A percentile compares a stretch with the other conserved stretches of the same genome.
Conservation (phyloP, 2,113 vertebrate species). For the Oplegnathus fasciatus region DNA sequence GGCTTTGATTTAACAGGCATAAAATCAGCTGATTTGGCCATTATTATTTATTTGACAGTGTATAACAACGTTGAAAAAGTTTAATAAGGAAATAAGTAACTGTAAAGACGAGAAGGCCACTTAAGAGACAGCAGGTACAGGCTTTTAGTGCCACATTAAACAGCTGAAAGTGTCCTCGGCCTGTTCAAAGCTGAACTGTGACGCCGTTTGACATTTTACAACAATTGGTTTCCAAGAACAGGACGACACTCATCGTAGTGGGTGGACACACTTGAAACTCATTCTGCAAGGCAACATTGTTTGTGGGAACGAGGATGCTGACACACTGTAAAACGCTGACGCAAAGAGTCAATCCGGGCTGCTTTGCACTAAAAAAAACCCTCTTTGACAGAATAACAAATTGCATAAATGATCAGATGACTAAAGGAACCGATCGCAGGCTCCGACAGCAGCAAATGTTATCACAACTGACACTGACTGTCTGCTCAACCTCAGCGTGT, state of each 20-base stretch:
- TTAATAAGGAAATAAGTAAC: neutral
- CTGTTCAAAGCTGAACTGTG: neutral
- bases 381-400: constrained; percentile 45
- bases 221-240: constrained; percentile 20
- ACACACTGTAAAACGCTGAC: constrained; percentile 42
- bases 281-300: constrained; percentile 46
- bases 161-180: neutral
- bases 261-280: constrained; percentile 38
- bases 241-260: constrained; percentile 24
- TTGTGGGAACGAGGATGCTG: constrained; percentile 34
- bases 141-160: neutral
- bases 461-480: constrained; percentile 29
- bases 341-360: constrained; percentile 22
- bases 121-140: neutral
- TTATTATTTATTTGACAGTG: neutral
- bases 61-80: neutral
- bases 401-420: constrained; percentile 61
- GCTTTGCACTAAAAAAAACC: constrained; percentile 18
- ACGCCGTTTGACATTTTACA: constrained; percentile 39
- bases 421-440: neutral
- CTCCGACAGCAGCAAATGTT: neutral
- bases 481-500: constrained; percentile 16
- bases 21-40: neutral
- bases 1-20: neutral
- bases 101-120: neutral